A percentile compares a stretch with the other conserved stretches of the same genome.
Evolutionary conservation across 2,113 vertebrate species (phyloP).

Genomic region (Caloenas nicobarica): DNA sequence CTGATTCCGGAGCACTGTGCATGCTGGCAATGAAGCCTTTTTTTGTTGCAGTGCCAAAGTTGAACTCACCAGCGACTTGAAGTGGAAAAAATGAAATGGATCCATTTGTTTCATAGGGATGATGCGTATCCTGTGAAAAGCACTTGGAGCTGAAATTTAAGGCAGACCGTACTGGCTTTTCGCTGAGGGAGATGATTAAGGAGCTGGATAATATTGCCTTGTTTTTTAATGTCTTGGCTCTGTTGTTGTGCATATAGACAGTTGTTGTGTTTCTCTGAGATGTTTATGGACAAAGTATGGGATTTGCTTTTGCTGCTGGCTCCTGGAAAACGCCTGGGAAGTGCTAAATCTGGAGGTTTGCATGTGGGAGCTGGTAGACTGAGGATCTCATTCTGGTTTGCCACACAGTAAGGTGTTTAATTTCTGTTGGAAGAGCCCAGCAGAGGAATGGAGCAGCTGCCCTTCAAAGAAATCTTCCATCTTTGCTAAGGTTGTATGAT

Average conservation of each 20-base stretch:
- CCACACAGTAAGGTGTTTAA: not conserved
- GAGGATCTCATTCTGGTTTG: not conserved
- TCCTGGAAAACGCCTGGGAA: not conserved
- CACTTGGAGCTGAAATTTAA: not conserved
- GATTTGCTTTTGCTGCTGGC: not conserved
- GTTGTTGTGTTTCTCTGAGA: not conserved
- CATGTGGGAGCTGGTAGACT: not conserved
- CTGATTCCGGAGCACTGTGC: not conserved
- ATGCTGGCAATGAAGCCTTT: not conserved
- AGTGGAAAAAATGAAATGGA: slow-evolving; percentile 31
- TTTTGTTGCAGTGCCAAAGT: slow-evolving; percentile 7
- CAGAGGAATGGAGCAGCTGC: not conserved
- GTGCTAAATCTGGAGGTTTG: not conserved
- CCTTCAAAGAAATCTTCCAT: not conserved
- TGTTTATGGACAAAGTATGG: not conserved
- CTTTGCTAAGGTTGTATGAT: not conserved
- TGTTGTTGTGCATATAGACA: not conserved
- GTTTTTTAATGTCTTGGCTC: not conserved
- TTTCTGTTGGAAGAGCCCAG: not conserved
- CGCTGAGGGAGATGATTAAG: not conserved
- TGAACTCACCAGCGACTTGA: not conserved
- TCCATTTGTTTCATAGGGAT: not conserved
- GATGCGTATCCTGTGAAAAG: not conserved
- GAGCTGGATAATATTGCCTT: not conserved
- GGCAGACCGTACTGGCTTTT: not conserved